phyloP scores from a whole-genome alignment of 2,888 invertebrate genomes.

The Cosmopolites sordidus region DNA sequence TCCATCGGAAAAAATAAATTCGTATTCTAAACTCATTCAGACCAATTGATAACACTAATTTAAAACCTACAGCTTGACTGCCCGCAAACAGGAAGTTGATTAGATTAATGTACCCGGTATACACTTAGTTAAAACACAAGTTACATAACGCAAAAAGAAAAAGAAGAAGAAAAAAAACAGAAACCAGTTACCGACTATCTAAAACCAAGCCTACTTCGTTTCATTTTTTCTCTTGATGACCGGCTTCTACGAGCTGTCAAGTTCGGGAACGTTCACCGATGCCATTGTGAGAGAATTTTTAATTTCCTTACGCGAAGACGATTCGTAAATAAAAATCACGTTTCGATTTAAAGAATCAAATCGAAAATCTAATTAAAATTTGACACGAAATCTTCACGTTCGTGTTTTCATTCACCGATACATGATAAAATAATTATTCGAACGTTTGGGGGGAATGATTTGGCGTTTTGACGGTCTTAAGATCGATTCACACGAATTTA shows the following conservation, averaged over 20 bases:
- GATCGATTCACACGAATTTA: constrained; percentile 4
- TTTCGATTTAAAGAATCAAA: constrained; percentile 13
- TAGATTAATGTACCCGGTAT: not conserved
- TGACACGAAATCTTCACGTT: constrained; percentile 18
- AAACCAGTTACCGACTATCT: not conserved
- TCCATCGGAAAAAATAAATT: not conserved
- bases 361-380: constrained; percentile 18
- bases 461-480: constrained; percentile 15
- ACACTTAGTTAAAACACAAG: not conserved
- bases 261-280: not conserved
- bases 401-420: constrained; percentile 14
- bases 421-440: constrained; percentile 17
- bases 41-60: not conserved
- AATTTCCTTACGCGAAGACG: constrained; percentile 6
- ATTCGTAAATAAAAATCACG: constrained; percentile 1
- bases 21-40: not conserved
- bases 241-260: too few species aligned
- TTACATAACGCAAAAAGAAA: not conserved
- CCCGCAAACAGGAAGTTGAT: not conserved
- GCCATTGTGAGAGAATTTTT: constrained; percentile 7
- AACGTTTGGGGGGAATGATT: constrained; percentile 18
- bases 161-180: not conserved
- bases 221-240: too few species aligned
- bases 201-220: too few species aligned
- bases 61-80: not conserved